These are phyloP conservation scores for Monopterus albus DNA, from an alignment of 2,113 vertebrate species.

Conservation along the genomic window DNA sequence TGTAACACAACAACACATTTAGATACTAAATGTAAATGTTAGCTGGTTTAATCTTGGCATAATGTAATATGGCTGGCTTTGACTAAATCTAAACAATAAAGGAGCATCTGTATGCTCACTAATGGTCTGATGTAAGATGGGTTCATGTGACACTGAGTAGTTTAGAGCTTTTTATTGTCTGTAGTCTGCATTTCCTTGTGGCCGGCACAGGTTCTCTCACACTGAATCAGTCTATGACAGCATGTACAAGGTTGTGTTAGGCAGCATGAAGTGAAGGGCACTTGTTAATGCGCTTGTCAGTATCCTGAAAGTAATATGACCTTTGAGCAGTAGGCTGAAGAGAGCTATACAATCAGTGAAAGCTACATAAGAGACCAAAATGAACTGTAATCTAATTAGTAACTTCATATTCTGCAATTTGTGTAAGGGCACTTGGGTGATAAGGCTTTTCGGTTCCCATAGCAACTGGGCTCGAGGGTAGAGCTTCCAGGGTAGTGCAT, in stretches of 20 bases:
- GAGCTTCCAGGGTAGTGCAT: conserved; percentile 9
- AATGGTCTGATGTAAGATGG: no score
- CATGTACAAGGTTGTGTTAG: conserved; percentile 1
- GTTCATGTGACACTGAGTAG: background rate
- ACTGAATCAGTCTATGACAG: background rate
- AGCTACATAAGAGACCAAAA: conserved; percentile 28
- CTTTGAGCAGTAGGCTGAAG: conserved; percentile 22
- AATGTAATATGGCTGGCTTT: background rate
- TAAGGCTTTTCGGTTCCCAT: conserved; percentile 60
- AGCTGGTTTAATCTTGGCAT: background rate
- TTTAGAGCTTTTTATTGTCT: background rate
- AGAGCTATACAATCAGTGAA: conserved; percentile 12
- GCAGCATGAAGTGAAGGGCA: conserved; percentile 12
- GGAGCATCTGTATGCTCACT: background rate
- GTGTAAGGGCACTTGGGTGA: conserved; percentile 46
- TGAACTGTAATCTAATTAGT: conserved; percentile 57
- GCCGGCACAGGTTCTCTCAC: background rate
- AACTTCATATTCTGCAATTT: conserved; percentile 55
- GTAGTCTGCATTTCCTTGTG: background rate
- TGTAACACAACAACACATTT: background rate
- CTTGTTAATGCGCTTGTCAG: conserved; percentile 20
- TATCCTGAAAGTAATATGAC: conserved; percentile 21
- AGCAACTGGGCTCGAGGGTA: conserved; percentile 47
- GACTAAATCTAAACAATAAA: conserved; percentile 4
- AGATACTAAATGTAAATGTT: background rate